These are phyloP conservation scores for Psettodes erumei DNA, from an alignment of 2,113 vertebrate species.

Conservation along the genomic window DNA sequence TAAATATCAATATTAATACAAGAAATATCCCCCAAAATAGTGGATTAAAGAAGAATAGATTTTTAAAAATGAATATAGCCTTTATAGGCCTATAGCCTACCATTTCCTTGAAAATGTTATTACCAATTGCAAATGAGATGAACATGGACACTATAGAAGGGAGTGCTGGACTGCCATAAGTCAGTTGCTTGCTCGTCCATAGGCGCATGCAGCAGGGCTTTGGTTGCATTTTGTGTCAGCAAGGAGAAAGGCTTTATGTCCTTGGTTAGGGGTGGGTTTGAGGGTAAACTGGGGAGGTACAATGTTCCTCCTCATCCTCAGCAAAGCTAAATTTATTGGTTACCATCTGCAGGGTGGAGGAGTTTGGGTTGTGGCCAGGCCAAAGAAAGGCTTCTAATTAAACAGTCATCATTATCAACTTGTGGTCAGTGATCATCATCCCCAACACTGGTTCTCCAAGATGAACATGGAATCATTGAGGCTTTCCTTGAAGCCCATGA, in stretches of 20 bases:
- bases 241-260: constrained; percentile 72
- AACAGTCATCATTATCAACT: constrained; percentile 87
- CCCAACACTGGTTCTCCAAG: constrained; percentile 77
- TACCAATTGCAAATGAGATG: neutral
- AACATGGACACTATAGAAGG: neutral
- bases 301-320: constrained; percentile 78
- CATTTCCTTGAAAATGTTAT: neutral
- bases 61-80: neutral
- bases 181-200: constrained; percentile 3
- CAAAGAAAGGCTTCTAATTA: constrained; percentile 88
- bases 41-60: neutral
- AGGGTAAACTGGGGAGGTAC: constrained; percentile 70
- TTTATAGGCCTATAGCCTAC: neutral
- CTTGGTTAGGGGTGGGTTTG: constrained; percentile 78
- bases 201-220: constrained; percentile 31
- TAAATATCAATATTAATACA: neutral
- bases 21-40: neutral
- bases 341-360: constrained; percentile 87
- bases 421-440: constrained; percentile 82
- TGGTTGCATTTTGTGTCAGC: constrained; percentile 58
- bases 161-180: neutral
- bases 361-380: constrained; percentile 82
- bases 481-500: constrained; percentile 73
- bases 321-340: constrained; percentile 85
- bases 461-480: constrained; percentile 81